Percentiles rank a stretch among this genome's conserved stretches.
Evolutionary conservation across 2,113 vertebrate genomes (phyloP).

Genomic region (Dicaeum eximium): DNA sequence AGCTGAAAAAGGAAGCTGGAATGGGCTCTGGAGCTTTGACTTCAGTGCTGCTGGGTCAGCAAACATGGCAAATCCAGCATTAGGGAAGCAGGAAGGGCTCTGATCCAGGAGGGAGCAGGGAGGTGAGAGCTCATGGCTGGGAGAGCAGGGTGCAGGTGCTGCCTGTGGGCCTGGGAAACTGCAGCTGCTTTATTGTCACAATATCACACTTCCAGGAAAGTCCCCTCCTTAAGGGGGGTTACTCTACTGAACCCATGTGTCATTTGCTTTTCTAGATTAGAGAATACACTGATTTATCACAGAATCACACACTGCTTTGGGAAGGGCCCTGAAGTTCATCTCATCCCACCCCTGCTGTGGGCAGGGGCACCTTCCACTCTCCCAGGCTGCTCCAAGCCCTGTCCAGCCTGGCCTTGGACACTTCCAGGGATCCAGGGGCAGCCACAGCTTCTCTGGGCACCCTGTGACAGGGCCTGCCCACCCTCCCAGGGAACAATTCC

Average conservation of each 20-base stretch:
- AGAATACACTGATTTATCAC: not conserved
- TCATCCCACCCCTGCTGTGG: rapidly evolving
- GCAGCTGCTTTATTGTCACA: not conserved
- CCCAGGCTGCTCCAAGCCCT: not conserved
- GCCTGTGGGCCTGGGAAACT: not conserved
- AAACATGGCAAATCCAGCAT: not conserved
- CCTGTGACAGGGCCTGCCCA: not conserved
- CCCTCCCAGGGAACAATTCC: not conserved
- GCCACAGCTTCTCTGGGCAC: not conserved
- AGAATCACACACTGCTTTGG: not conserved
- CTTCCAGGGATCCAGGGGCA: not conserved
- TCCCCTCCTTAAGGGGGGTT: not conserved
- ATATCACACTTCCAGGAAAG: not conserved
- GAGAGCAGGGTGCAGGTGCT: not conserved
- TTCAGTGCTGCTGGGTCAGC: not conserved
- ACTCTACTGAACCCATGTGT: not conserved
- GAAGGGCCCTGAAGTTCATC: not conserved
- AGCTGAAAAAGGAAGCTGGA: not conserved
- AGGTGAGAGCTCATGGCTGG: not conserved
- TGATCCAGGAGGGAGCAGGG: not conserved
- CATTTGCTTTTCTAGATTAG: not conserved
- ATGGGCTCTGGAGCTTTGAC: not conserved
- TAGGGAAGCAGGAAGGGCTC: not conserved
- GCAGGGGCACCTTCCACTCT: not conserved
- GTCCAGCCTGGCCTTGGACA: rapidly evolving